A percentile compares a stretch with the other conserved stretches of the same genome.
These are phyloP conservation scores for Centruroides sculpturatus DNA, from an alignment of 1,140 invertebrate genomes.

Conservation along the genomic window DNA sequence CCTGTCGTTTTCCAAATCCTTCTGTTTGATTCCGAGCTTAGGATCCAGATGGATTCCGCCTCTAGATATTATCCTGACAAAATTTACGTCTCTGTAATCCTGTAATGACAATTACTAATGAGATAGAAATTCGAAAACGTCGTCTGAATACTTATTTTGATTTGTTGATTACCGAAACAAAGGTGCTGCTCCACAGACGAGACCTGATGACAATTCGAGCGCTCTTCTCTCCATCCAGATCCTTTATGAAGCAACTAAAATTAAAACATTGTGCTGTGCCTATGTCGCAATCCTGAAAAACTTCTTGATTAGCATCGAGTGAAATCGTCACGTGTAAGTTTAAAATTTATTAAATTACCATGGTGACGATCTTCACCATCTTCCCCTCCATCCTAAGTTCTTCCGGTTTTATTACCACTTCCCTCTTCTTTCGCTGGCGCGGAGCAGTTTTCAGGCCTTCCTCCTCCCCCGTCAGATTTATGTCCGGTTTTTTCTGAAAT, in stretches of 20 bases:
- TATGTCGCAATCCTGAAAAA: slow-evolving; percentile 51
- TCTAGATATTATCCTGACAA: slow-evolving; percentile 60
- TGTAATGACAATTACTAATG: not conserved
- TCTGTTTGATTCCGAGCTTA: slow-evolving; percentile 53
- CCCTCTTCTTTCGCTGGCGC: slow-evolving; percentile 38
- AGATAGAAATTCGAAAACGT: too few species aligned
- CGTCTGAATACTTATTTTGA: too few species aligned
- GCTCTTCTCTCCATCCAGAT: slow-evolving; percentile 52
- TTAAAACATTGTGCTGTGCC: slow-evolving; percentile 71
- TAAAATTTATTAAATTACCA: slow-evolving; percentile 38
- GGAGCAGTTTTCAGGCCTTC: too few species aligned
- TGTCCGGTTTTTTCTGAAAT: too few species aligned
- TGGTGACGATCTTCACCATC: slow-evolving; percentile 52
- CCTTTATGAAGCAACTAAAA: slow-evolving; percentile 62
- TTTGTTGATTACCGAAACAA: slow-evolving; percentile 28
- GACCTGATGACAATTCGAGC: slow-evolving; percentile 63
- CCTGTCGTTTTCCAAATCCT: slow-evolving; percentile 16
- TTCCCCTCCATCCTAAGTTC: slow-evolving; percentile 49
- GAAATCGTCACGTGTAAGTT: not conserved
- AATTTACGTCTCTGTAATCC: slow-evolving; percentile 69
- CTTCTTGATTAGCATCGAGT: not conserved
- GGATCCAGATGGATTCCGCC: slow-evolving; percentile 54
- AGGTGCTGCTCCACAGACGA: slow-evolving; percentile 75
- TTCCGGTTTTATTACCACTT: slow-evolving; percentile 52
- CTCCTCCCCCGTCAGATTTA: too few species aligned